Evolutionary conservation across 2,888 invertebrate genomes (phyloP).

Genomic region (Nysson spinosus): DNA sequence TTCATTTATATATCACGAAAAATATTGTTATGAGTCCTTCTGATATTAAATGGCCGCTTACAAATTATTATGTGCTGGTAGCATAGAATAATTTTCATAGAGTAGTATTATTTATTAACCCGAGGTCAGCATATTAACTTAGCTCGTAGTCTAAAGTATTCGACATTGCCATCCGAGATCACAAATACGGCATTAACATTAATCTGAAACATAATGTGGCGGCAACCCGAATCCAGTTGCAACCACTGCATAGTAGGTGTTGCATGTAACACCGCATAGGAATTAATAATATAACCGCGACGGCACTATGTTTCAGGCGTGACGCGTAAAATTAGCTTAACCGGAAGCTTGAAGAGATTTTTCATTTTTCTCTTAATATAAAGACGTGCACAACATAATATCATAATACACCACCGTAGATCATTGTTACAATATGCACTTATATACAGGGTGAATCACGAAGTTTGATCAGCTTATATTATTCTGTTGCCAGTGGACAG

Average conservation of each 20-base stretch:
- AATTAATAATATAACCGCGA: slow-evolving; percentile 60
- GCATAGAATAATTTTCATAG: no score
- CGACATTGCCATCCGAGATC: slow-evolving; percentile 40
- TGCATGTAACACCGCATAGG: slow-evolving; percentile 46
- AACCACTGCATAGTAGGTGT: slow-evolving; percentile 44
- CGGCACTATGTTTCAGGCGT: slow-evolving; percentile 51
- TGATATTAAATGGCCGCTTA: no score
- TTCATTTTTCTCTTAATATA: slow-evolving; percentile 47
- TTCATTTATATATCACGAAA: no score
- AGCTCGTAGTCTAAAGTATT: slow-evolving; percentile 18
- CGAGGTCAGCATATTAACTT: slow-evolving; percentile 20
- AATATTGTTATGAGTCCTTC: no score
- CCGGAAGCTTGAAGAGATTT: slow-evolving; percentile 49
- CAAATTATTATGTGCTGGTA: no score
- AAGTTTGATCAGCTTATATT: no score
- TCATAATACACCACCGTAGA: not conserved
- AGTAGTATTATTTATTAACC: no score
- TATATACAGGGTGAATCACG: not conserved
- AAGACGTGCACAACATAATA: slow-evolving; percentile 36
- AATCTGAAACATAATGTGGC: slow-evolving; percentile 47
- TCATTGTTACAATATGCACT: slow-evolving; percentile 5
- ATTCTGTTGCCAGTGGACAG: no score
- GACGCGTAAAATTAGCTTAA: slow-evolving; percentile 56
- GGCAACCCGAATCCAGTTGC: slow-evolving; percentile 54
- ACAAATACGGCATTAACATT: slow-evolving; percentile 46